phyloP scores from a whole-genome alignment of 2,888 invertebrate species.

The Biston betularia region DNA sequence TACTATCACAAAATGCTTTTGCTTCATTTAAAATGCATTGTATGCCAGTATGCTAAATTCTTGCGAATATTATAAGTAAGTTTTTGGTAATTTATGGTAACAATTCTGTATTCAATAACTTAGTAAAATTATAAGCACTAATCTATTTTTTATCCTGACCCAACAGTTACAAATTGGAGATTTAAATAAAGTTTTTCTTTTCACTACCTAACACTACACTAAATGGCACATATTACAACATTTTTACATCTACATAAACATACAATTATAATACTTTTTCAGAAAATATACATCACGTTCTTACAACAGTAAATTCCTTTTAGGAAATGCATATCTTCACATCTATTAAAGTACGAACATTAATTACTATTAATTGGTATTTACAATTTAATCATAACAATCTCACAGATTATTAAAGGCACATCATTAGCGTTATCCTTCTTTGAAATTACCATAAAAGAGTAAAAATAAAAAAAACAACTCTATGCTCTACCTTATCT shows the following conservation, averaged over 20 bases:
- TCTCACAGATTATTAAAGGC: constrained; percentile 29
- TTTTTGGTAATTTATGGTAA: constrained; percentile 6
- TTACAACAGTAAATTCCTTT: constrained; percentile 44
- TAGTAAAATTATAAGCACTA: not conserved
- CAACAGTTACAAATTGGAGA: not conserved
- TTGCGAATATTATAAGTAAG: constrained; percentile 1
- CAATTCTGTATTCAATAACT: not conserved
- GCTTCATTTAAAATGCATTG: constrained; percentile 58
- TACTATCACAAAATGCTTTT: constrained; percentile 56
- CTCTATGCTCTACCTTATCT: too few species aligned
- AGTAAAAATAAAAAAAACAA: too few species aligned
- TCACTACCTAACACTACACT: not conserved
- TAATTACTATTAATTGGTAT: not conserved
- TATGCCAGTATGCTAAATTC: constrained; percentile 46
- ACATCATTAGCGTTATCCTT: not conserved
- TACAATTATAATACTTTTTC: constrained; percentile 55
- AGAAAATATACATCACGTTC: constrained; percentile 49
- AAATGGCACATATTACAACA: constrained; percentile 34
- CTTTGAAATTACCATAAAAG: not conserved
- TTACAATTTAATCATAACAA: not conserved
- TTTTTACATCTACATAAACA: constrained; percentile 8
- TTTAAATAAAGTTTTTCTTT: not conserved
- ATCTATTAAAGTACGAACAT: constrained; percentile 12
- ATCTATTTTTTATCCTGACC: not conserved
- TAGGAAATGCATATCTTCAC: constrained; percentile 32